Conservation (phyloP, 35 echinoderm and acorn worm species). For the Eucidaris tribuloides region DNA sequence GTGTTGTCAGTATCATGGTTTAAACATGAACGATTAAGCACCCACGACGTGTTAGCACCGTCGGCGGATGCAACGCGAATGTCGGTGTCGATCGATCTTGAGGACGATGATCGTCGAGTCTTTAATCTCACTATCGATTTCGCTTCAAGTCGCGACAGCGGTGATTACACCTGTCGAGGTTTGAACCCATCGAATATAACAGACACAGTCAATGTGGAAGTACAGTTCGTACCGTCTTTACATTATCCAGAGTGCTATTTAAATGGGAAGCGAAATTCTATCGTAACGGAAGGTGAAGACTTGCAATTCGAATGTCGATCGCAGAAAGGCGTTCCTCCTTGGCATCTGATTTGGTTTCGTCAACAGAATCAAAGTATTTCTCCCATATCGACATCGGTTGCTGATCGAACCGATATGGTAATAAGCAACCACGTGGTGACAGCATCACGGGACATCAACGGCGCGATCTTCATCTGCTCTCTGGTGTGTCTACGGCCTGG, state of each 20-base stretch:
- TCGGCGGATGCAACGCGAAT: neutral
- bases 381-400: neutral
- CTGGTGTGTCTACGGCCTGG: neutral
- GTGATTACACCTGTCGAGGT: slow-evolving; percentile 4
- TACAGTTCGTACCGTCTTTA: neutral
- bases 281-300: neutral
- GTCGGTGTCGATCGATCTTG: neutral
- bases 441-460: neutral
- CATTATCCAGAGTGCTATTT: slow-evolving; percentile 18
- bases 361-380: slow-evolving; percentile 1
- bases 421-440: neutral
- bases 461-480: slow-evolving; percentile 4
- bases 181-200: neutral
- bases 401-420: neutral
- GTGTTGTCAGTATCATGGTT: slow-evolving; percentile 1
- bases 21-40: neutral
- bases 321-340: neutral
- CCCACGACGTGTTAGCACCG: neutral
- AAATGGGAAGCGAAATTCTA: neutral
- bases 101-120: neutral
- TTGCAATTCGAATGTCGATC: neutral
- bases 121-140: slow-evolving; percentile 26
- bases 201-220: neutral
- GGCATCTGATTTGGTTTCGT: slow-evolving; percentile 31
- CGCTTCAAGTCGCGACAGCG: neutral